Evolutionary conservation across 2,113 vertebrate species (phyloP).

Genomic region (Cyanoderma ruficeps): DNA sequence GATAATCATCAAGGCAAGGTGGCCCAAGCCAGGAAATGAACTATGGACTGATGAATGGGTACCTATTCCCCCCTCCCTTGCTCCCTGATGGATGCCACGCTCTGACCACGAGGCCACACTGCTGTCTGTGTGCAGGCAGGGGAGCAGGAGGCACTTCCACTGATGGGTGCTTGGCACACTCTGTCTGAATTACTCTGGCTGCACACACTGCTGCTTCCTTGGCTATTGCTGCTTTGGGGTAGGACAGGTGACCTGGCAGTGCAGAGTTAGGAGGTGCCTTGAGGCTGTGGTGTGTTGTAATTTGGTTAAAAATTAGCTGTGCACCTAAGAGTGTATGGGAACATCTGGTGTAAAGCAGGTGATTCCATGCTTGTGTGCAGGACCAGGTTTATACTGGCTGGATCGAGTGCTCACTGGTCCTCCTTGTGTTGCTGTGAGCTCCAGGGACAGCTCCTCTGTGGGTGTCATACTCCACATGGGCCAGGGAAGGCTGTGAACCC

Average conservation of each 20-base stretch:
- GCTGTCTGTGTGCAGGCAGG: not conserved
- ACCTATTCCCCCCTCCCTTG: not conserved
- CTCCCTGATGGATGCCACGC: rapidly evolving
- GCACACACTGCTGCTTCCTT: rapidly evolving
- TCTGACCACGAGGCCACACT: rapidly evolving
- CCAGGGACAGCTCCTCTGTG: not conserved
- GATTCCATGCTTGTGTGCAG: not conserved
- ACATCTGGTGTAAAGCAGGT: not conserved
- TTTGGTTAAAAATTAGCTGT: not conserved
- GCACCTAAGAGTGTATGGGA: not conserved
- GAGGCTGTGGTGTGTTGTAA: not conserved
- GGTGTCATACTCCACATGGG: rapidly evolving
- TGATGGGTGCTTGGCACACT: not conserved
- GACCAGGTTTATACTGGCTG: not conserved
- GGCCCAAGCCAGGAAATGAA: not conserved
- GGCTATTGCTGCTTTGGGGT: not conserved
- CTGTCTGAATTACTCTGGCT: rapidly evolving
- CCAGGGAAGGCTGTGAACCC: not conserved
- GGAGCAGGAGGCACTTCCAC: not conserved
- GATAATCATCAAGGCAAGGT: not conserved
- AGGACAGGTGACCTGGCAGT: not conserved
- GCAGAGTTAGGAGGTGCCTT: not conserved
- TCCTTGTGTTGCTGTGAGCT: not conserved
- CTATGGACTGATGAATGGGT: rapidly evolving
- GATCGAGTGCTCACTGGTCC: not conserved